Evolutionary conservation across 1,140 invertebrate species (phyloP).

Genomic region (Drosophila insularis): DNA sequence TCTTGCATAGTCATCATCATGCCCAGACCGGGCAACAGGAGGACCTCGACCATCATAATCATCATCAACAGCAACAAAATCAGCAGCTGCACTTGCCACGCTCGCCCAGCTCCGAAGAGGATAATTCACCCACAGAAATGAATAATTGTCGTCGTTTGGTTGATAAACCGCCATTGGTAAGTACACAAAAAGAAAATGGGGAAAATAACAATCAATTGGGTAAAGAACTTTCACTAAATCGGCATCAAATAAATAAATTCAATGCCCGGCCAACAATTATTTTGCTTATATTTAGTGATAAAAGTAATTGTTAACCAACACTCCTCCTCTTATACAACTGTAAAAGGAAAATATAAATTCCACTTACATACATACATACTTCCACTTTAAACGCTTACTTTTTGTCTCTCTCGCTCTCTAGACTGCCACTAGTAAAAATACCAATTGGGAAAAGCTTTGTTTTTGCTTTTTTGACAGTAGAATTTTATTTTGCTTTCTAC

Average conservation of each 20-base stretch:
- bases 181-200: constrained; percentile 11
- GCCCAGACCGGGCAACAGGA: constrained; percentile 62
- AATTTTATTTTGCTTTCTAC: no score
- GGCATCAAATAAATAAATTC: neutral
- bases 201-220: neutral
- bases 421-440: no score
- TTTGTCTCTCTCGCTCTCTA: no score
- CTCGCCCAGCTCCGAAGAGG: constrained; percentile 92
- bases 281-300: neutral
- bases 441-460: no score
- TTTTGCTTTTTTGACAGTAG: no score
- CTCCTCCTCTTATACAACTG: no score
- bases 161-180: constrained; percentile 92
- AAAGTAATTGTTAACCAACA: no score
- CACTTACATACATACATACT: neutral
- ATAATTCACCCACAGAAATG: constrained; percentile 93
- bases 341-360: neutral
- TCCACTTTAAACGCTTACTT: neutral
- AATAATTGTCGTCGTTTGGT: constrained; percentile 91
- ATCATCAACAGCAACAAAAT: constrained; percentile 71
- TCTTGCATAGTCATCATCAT: constrained; percentile 68
- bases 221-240: neutral
- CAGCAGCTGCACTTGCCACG: constrained; percentile 83
- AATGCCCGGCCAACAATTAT: neutral
- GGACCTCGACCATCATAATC: constrained; percentile 39